These are phyloP conservation scores for Cerastis rubricosa DNA, from an alignment of 2,888 invertebrate genomes.

Conservation along the genomic window DNA sequence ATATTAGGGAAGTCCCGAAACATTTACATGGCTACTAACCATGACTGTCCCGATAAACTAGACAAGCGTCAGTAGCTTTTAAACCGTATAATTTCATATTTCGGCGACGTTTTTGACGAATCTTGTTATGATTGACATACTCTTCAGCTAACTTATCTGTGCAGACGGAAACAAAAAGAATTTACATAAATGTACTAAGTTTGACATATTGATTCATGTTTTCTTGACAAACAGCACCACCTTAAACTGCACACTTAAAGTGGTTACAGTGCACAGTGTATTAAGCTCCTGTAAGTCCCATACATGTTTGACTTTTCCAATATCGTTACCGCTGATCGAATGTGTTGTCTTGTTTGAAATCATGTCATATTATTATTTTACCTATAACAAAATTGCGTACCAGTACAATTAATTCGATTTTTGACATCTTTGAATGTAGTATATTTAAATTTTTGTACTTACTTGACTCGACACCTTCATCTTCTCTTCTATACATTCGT, in stretches of 20 bases:
- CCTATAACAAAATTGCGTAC: neutral
- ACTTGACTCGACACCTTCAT: neutral
- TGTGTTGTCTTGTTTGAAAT: slow-evolving; percentile 11
- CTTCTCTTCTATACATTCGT: neutral
- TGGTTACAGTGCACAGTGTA: no score
- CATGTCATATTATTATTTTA: neutral
- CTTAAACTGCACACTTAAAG: no score
- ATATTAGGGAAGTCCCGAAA: neutral
- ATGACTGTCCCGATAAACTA: neutral
- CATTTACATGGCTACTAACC: neutral
- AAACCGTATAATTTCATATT: neutral
- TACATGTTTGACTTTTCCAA: neutral
- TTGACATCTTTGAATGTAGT: no score
- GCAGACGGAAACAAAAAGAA: no score
- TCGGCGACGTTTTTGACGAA: neutral
- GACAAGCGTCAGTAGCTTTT: neutral
- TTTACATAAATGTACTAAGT: no score
- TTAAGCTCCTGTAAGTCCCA: neutral
- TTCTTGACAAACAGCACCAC: no score
- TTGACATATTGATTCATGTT: no score
- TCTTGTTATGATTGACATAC: no score
- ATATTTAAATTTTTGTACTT: no score
- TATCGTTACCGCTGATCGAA: neutral
- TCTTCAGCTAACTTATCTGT: no score
- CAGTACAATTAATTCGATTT: neutral